These are phyloP conservation scores for Hippocampus barbouri DNA, from an alignment of 2,113 vertebrate genomes.

Conservation along the genomic window DNA sequence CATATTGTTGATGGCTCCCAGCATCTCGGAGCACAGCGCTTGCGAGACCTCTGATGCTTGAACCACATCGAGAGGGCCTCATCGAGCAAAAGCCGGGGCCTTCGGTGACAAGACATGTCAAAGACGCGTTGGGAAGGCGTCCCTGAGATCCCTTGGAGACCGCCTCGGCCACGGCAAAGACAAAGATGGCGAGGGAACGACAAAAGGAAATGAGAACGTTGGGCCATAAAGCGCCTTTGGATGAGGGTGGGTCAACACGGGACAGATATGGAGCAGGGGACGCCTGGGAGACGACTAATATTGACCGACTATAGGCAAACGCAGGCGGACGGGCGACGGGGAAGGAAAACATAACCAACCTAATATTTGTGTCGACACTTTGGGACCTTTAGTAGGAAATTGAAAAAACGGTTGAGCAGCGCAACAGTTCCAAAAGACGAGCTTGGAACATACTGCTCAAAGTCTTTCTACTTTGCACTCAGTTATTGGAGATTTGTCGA, in stretches of 20 bases:
- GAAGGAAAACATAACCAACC: conserved; percentile 5
- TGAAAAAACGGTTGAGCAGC: not conserved
- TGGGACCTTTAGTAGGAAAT: not conserved
- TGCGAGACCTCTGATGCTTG: not conserved
- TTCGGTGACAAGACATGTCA: conserved; percentile 29
- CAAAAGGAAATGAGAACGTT: not conserved
- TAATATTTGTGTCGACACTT: conserved; percentile 42
- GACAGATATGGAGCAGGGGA: conserved; percentile 27
- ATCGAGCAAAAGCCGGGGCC: conserved; percentile 4
- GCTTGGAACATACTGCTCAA: no score
- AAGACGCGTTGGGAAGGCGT: conserved; percentile 17
- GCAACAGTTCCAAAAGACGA: not conserved
- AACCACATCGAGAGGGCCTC: not conserved
- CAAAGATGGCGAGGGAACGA: conserved; percentile 26
- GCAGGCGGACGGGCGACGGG: not conserved
- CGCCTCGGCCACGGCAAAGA: conserved; percentile 27
- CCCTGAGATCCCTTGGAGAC: conserved; percentile 24
- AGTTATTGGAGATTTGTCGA: no score
- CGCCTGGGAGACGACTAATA: conserved; percentile 63
- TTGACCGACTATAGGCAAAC: conserved; percentile 52
- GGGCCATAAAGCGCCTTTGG: not conserved
- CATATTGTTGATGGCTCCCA: not conserved
- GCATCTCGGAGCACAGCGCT: no score
- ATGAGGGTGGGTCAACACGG: conserved; percentile 45
- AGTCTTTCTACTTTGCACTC: no score